These are phyloP conservation scores for Lamellibrachia luymesi DNA, from an alignment of 1,140 invertebrate genomes.

Conservation along the genomic window DNA sequence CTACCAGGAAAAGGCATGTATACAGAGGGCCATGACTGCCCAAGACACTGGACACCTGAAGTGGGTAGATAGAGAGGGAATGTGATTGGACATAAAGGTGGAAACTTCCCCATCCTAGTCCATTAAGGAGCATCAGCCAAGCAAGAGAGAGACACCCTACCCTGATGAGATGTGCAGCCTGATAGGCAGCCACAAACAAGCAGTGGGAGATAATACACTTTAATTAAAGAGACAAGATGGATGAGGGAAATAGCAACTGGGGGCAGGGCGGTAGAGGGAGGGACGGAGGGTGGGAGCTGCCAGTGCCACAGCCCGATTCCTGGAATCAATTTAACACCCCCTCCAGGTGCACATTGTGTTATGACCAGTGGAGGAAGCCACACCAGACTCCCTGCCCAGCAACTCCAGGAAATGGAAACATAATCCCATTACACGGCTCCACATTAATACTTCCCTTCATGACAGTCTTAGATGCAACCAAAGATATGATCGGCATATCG, in stretches of 20 bases:
- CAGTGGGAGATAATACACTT: neutral
- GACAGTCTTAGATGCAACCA: neutral
- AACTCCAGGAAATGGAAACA: conserved; percentile 4
- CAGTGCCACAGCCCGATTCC: neutral
- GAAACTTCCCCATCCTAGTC: neutral
- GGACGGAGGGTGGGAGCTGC: neutral
- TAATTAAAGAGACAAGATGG: neutral
- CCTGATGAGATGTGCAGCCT: neutral
- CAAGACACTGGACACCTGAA: neutral
- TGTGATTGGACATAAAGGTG: neutral
- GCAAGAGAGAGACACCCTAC: neutral
- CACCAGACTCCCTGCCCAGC: neutral
- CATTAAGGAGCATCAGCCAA: neutral
- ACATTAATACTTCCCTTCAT: neutral
- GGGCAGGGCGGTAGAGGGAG: neutral
- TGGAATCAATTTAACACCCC: neutral
- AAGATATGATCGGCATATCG: neutral
- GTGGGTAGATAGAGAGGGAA: neutral
- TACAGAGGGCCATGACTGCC: neutral
- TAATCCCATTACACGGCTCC: neutral
- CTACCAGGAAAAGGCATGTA: neutral
- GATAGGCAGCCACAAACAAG: neutral
- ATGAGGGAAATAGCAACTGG: neutral
- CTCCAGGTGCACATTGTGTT: neutral
- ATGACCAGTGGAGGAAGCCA: neutral